Percentiles rank a stretch among this genome's conserved stretches.
These are phyloP conservation scores for Drosophila baimaii DNA, from an alignment of 1,140 invertebrate species.

Conservation along the genomic window DNA sequence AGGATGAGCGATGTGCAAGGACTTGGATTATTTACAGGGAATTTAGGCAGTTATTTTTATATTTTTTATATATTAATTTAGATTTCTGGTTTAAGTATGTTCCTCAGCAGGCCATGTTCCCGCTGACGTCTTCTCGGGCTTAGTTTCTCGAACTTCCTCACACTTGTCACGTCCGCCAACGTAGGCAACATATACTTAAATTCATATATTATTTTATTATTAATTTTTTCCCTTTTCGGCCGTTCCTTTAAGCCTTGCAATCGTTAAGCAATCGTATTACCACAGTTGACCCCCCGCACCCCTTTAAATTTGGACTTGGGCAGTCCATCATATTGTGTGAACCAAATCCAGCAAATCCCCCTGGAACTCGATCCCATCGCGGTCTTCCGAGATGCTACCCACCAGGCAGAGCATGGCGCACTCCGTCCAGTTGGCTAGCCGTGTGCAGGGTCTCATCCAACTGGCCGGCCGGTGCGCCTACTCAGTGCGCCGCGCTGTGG, in stretches of 20 bases:
- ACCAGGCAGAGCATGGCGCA: not conserved
- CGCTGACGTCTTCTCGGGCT: not conserved
- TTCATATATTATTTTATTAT: no score
- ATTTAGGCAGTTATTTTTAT: not conserved
- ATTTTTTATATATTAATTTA: not conserved
- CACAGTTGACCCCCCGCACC: not conserved
- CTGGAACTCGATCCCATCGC: no score
- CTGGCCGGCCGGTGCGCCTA: not conserved
- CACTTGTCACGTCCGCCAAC: not conserved
- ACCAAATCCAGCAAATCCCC: not conserved
- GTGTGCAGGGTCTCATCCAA: not conserved
- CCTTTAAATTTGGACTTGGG: not conserved
- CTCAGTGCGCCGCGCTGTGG: not conserved
- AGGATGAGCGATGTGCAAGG: no score
- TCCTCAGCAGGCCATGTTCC: not conserved
- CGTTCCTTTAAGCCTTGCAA: not conserved
- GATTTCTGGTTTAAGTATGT: no score
- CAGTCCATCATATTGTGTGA: not conserved
- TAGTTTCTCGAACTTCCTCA: not conserved
- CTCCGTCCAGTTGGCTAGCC: not conserved
- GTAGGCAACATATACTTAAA: not conserved
- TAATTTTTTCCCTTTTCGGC: conserved; percentile 14
- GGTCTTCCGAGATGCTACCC: not conserved
- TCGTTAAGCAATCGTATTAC: not conserved
- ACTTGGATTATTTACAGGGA: not conserved